phyloP scores from a whole-genome alignment of 2,888 invertebrate species.

The Thelaira solivaga region DNA sequence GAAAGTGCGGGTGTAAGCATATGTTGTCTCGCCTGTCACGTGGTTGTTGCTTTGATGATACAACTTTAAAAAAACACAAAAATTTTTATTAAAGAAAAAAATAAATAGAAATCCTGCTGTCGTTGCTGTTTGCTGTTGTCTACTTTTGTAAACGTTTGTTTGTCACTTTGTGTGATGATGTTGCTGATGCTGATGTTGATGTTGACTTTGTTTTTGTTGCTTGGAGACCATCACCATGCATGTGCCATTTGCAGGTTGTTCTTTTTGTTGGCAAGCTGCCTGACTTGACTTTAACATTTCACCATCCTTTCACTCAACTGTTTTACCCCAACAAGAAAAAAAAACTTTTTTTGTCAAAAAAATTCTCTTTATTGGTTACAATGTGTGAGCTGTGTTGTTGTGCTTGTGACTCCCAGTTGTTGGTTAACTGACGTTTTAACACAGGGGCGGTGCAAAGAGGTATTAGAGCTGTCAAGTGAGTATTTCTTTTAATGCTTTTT shows the following conservation, averaged over 20 bases:
- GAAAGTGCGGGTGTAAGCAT: slow-evolving; percentile 59
- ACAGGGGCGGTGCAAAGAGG: too few species aligned
- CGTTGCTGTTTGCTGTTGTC: slow-evolving; percentile 22
- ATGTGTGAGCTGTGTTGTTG: background rate
- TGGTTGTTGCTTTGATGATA: slow-evolving; percentile 59
- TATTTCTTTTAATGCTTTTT: slow-evolving; percentile 14
- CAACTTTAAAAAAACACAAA: background rate
- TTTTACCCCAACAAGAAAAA: too few species aligned
- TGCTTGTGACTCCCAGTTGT: slow-evolving; percentile 39
- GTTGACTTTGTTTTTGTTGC: slow-evolving; percentile 55
- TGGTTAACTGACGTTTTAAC: slow-evolving; percentile 48
- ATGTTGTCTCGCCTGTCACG: slow-evolving; percentile 63
- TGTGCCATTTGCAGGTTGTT: slow-evolving; percentile 50
- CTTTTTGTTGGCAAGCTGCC: slow-evolving; percentile 63
- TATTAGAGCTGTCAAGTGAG: slow-evolving; percentile 22
- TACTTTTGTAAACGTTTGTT: background rate
- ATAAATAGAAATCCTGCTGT: slow-evolving; percentile 24
- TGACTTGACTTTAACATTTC: slow-evolving; percentile 63
- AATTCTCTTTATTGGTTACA: background rate
- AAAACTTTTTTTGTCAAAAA: too few species aligned
- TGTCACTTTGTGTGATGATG: slow-evolving; percentile 12
- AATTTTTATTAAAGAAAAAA: slow-evolving; percentile 8
- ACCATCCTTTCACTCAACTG: slow-evolving; percentile 57
- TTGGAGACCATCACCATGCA: slow-evolving; percentile 55
- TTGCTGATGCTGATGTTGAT: slow-evolving; percentile 46